These are phyloP conservation scores for Falco peregrinus DNA, from an alignment of 2,797 vertebrate species.

Conservation along the genomic window DNA sequence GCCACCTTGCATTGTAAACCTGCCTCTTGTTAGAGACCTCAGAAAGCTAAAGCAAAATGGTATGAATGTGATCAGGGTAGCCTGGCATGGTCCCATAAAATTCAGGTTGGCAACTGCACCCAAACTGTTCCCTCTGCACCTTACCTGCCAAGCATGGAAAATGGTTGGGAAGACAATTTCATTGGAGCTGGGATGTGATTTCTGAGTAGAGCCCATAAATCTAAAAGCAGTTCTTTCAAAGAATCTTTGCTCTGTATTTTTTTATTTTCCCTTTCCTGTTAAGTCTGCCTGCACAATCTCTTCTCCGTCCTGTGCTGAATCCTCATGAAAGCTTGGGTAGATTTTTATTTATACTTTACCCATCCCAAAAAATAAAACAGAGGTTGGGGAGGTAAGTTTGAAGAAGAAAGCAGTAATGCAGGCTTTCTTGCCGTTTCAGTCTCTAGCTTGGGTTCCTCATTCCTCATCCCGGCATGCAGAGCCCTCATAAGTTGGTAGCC, in stretches of 20 bases:
- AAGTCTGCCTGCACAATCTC: not conserved
- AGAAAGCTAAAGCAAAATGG: not conserved
- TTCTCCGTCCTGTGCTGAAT: not conserved
- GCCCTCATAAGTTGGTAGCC: not conserved
- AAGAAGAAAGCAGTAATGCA: not conserved
- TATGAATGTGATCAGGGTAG: not conserved
- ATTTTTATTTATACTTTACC: not conserved
- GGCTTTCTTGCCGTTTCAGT: not conserved
- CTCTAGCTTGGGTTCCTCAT: not conserved
- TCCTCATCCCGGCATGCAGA: not conserved
- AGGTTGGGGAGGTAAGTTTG: not conserved
- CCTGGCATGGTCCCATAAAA: not conserved
- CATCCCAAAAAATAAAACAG: not conserved
- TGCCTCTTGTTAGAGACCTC: not conserved
- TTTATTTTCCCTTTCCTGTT: not conserved
- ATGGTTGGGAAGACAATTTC: not conserved
- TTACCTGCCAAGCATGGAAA: not conserved
- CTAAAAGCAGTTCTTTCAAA: not conserved
- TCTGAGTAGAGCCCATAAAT: not conserved
- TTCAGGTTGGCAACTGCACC: not conserved
- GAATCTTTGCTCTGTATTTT: not conserved
- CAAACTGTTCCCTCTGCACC: not conserved
- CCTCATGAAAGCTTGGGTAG: not conserved
- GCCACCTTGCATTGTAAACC: not conserved
- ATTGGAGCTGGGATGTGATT: not conserved